Evolutionary conservation across 2,797 vertebrate genomes (phyloP).

Genomic region (Enteromius fasciolatus): DNA sequence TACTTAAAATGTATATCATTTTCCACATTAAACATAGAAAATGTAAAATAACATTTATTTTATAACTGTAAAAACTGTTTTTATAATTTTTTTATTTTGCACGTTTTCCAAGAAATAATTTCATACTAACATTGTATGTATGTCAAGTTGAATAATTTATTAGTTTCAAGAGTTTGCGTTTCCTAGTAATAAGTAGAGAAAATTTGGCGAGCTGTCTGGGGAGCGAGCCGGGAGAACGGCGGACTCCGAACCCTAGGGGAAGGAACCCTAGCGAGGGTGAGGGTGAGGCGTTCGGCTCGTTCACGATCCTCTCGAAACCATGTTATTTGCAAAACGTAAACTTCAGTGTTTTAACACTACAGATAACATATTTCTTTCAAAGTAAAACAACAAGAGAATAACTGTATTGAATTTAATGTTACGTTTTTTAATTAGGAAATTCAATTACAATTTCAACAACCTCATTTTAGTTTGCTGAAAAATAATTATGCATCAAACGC

Average conservation of each 20-base stretch:
- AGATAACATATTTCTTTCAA: not conserved
- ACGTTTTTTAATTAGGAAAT: too few species aligned
- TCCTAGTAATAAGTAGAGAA: too few species aligned
- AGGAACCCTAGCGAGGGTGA: too few species aligned
- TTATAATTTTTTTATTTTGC: not conserved
- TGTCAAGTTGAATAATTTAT: not conserved
- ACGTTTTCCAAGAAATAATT: not conserved
- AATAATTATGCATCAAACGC: not conserved
- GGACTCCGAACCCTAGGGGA: too few species aligned
- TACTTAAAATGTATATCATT: not conserved
- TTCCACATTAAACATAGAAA: not conserved
- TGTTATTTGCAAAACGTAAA: too few species aligned
- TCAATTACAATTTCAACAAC: too few species aligned
- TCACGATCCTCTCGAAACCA: too few species aligned
- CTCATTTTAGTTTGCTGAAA: too few species aligned
- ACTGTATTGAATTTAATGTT: not conserved
- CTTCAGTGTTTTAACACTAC: not conserved
- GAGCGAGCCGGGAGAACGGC: too few species aligned
- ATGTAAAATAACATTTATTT: not conserved
- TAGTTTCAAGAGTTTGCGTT: too few species aligned
- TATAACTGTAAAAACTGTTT: not conserved
- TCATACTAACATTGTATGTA: not conserved
- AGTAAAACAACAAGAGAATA: not conserved
- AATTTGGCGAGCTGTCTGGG: too few species aligned
- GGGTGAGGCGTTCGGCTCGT: too few species aligned